Evolutionary conservation across 2,797 vertebrate genomes (phyloP), one percentile per base, ranked within the genome.

Genomic region (Syngnathus acus): DNA sequence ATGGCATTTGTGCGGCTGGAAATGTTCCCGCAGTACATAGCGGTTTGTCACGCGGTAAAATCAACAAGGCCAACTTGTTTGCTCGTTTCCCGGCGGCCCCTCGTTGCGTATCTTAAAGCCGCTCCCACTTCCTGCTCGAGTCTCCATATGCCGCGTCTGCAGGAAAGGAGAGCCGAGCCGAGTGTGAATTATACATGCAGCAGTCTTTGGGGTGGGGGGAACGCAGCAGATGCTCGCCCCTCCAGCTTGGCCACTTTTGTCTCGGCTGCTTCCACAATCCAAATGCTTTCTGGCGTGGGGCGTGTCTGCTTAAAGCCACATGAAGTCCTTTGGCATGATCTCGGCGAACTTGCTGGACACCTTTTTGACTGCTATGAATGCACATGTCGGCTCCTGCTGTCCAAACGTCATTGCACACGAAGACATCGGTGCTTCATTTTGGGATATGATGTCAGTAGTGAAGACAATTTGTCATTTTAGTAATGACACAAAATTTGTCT

Each of bases 141-240:
- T 26, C 76, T 65, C 66, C 82, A 79, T 86, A 84, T 87, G 86
- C 78, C 72, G 64, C 72, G 82, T 79, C 79, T 86, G 72, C 73
- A 80, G 85, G 86, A 88, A 78, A 84, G 74, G 72, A 74, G 67
- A 68, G 77, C 75, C 76, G 79, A 72, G 76, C 72, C 76, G 67
- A 70, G 74, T 79, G 71, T 88, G 66, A 86, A 88, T 90, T 87
- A 88, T 84, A 84, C 83, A 89, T 89, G 78, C 79, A 82, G 76
- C 73, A 81, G 59, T 61, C 4, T 69, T 72, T 32, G 0, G 32
- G 32, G 32, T 4, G 79, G 61, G 67, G 54, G 74, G 83, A 84
- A 86, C 78, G 70, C 80, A 77, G 78, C 89, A 88, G 86, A 88
- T 88, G 89, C 85, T 82, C 83, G 80, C 86, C 23, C 84, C 85